Percentiles rank a stretch among this genome's conserved stretches.
These are phyloP conservation scores for Proctacanthus coquilletti DNA, from an alignment of 1,140 invertebrate genomes.

Conservation along the genomic window DNA sequence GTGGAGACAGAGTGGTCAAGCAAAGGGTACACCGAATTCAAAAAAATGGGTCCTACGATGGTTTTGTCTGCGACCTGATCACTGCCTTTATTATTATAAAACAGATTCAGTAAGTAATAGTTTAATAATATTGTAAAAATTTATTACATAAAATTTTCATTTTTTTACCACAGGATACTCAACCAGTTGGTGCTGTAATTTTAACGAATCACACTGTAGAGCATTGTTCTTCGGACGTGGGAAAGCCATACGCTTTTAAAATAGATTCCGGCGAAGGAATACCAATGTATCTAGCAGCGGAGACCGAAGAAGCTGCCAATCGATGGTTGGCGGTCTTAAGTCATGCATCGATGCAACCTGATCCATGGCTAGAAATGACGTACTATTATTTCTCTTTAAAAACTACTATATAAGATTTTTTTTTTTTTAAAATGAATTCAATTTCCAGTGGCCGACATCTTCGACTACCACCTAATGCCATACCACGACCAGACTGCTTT, in stretches of 20 bases:
- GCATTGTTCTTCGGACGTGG: slow-evolving; percentile 17
- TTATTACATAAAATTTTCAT: neutral
- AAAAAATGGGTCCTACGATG: slow-evolving; percentile 76
- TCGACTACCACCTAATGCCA: slow-evolving; percentile 49
- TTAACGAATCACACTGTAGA: slow-evolving; percentile 67
- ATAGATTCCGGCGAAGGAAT: slow-evolving; percentile 62
- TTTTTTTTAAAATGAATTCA: slow-evolving; percentile 1
- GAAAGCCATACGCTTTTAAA: slow-evolving; percentile 45
- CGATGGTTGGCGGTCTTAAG: slow-evolving; percentile 62
- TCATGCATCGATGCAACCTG: slow-evolving; percentile 44
- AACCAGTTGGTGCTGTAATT: slow-evolving; percentile 79
- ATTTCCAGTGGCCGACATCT: slow-evolving; percentile 41
- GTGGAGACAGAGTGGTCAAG: slow-evolving; percentile 50
- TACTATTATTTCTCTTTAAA: slow-evolving; percentile 5
- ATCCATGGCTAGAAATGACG: slow-evolving; percentile 60
- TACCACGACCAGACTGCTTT: slow-evolving; percentile 74
- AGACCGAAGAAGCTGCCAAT: slow-evolving; percentile 53
- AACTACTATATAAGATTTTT: neutral
- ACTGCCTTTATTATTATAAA: slow-evolving; percentile 93
- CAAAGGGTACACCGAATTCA: slow-evolving; percentile 34
- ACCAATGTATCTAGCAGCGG: slow-evolving; percentile 65
- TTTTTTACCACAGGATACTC: slow-evolving; percentile 48
- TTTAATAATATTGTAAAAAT: neutral
- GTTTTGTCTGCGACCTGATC: slow-evolving; percentile 81
- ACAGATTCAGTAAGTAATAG: slow-evolving; percentile 52